Percentiles rank a stretch among this genome's conserved stretches.
These are phyloP conservation scores for Bombylius major DNA, from an alignment of 2,888 invertebrate species.

Conservation along the genomic window DNA sequence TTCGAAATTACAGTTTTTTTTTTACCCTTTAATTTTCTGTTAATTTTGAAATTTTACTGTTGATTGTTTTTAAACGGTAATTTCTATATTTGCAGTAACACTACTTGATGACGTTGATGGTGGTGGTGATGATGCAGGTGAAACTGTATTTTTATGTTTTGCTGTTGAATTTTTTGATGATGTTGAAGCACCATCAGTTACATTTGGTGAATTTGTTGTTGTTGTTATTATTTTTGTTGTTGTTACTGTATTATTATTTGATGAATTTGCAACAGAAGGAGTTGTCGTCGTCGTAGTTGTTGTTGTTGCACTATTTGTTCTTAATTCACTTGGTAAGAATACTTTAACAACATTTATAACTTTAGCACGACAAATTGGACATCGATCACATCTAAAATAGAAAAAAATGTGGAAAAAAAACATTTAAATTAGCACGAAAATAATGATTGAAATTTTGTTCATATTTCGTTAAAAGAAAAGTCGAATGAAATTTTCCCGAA, in stretches of 20 bases:
- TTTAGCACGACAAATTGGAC: constrained; percentile 34
- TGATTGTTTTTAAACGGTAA: neutral
- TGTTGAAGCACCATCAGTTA: too few species aligned
- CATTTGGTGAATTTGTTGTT: too few species aligned
- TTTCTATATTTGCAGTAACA: neutral
- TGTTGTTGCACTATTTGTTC: constrained; percentile 12
- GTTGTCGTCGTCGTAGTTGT: neutral
- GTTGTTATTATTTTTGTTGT: too few species aligned
- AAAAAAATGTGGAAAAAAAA: neutral
- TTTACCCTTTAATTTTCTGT: too few species aligned
- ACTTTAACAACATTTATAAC: constrained; percentile 32
- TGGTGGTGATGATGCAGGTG: neutral
- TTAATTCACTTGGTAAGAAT: constrained; percentile 33
- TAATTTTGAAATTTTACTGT: too few species aligned
- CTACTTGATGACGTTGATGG: neutral
- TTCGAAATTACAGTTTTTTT: too few species aligned
- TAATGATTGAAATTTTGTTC: too few species aligned
- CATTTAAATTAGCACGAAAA: too few species aligned
- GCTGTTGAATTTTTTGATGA: neutral
- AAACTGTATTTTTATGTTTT: neutral
- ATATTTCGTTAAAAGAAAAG: too few species aligned
- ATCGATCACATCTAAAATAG: constrained; percentile 29
- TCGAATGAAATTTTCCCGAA: too few species aligned
- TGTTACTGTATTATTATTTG: too few species aligned
- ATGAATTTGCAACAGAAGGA: too few species aligned